Percentiles rank a stretch among this genome's conserved stretches.
Conservation (phyloP, 2,113 vertebrate genomes). For the Australoheros scitulus region DNA sequence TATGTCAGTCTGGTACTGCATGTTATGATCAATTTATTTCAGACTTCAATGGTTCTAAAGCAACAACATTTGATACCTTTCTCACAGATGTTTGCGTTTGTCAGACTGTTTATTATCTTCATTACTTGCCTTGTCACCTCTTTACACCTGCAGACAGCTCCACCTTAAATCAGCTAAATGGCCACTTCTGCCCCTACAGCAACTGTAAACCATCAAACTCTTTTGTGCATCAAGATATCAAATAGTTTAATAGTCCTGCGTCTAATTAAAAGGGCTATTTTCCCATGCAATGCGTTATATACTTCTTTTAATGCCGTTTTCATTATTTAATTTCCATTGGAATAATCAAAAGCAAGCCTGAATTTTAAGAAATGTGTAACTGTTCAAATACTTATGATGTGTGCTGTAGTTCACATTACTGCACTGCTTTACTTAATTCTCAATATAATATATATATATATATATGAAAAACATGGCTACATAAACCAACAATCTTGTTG, state of each 20-base stretch:
- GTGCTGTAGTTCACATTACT: background rate
- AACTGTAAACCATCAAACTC: background rate
- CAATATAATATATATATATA: too few relatives aligned
- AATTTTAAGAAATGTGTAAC: background rate
- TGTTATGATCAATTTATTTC: background rate
- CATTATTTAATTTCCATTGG: background rate
- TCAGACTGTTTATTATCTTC: background rate
- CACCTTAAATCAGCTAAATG: background rate
- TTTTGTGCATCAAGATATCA: background rate
- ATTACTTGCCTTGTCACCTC: background rate
- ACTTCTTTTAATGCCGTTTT: background rate
- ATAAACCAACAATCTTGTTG: too few relatives aligned
- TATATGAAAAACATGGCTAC: too few relatives aligned
- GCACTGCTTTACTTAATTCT: background rate
- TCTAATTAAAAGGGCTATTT: background rate
- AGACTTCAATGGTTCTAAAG: too few relatives aligned
- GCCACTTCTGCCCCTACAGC: background rate
- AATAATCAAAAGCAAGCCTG: background rate
- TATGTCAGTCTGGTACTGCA: background rate
- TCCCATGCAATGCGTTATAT: rapidly evolving
- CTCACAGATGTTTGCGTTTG: background rate
- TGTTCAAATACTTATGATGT: background rate
- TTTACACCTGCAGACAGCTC: background rate
- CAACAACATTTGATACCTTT: background rate
- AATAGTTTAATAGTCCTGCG: background rate